Conservation (phyloP, 2,797 vertebrate species). For the Tenualosa thibaudeaui region DNA sequence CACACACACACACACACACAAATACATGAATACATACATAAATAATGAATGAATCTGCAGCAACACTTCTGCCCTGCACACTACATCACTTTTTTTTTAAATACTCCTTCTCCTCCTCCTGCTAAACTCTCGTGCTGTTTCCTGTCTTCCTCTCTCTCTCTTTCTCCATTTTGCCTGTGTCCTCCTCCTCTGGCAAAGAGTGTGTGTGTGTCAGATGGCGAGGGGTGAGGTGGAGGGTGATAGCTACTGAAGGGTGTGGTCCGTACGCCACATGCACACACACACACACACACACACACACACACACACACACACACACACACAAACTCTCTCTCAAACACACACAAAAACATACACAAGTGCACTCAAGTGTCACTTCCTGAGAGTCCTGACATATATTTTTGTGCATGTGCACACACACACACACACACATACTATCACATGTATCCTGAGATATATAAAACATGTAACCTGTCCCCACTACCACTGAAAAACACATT, state of each 20-base stretch:
- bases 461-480: background rate
- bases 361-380: background rate
- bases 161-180: background rate
- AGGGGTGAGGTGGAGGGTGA: background rate
- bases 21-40: background rate
- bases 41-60: no score
- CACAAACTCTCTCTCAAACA: no score
- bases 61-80: background rate
- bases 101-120: background rate
- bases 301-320: background rate
- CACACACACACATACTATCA: background rate
- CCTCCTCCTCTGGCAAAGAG: background rate
- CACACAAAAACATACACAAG: background rate
- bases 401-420: background rate
- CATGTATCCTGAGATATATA: background rate
- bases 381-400: background rate
- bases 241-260: background rate
- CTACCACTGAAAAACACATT: background rate
- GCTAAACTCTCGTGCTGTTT: background rate
- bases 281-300: background rate
- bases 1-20: background rate
- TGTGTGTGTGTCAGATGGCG: background rate
- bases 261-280: background rate
- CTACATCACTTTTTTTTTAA: background rate
- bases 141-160: background rate